A percentile compares a stretch with the other conserved stretches of the same genome.
These are phyloP conservation scores for Drosophila pachea DNA, from an alignment of 1,140 invertebrate species.

Conservation along the genomic window DNA sequence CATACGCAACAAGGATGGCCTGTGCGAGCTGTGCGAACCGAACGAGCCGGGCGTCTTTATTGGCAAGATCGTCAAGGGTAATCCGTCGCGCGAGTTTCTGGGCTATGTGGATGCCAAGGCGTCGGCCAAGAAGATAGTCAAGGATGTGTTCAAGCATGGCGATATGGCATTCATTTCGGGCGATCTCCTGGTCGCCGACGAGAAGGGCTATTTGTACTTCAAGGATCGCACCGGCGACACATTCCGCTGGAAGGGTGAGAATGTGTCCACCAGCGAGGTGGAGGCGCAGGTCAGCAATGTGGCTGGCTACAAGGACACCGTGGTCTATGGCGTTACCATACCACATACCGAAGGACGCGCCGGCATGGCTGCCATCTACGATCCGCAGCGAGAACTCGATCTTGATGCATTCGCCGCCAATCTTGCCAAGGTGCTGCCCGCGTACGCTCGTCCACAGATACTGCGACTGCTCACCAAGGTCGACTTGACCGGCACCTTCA, in stretches of 20 bases:
- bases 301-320: slow-evolving; percentile 91
- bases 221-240: slow-evolving; percentile 98
- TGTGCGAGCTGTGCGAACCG: slow-evolving; percentile 86
- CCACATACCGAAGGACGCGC: slow-evolving; percentile 92
- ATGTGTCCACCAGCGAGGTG: slow-evolving; percentile 98
- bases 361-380: slow-evolving; percentile 97
- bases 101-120: slow-evolving; percentile 97
- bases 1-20: slow-evolving; percentile 86
- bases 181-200: slow-evolving; percentile 95
- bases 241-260: slow-evolving; percentile 98
- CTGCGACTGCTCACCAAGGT: slow-evolving; percentile 88
- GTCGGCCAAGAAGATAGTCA: slow-evolving; percentile 94
- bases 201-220: slow-evolving; percentile 96
- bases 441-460: slow-evolving; percentile 93
- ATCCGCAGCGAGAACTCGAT: slow-evolving; percentile 85
- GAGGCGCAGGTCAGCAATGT: slow-evolving; percentile 95
- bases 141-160: slow-evolving; percentile 92
- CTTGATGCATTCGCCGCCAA: slow-evolving; percentile 83
- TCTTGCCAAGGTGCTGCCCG: slow-evolving; percentile 86
- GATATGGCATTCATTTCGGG: slow-evolving; percentile 95
- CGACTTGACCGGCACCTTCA: slow-evolving; percentile 96
- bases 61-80: slow-evolving; percentile 93
- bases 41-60: slow-evolving; percentile 98
- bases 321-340: slow-evolving; percentile 91
- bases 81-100: slow-evolving; percentile 89